These are phyloP conservation scores for Odobenus rosmarus DNA, from an alignment of 2,113 vertebrate genomes.

Conservation along the genomic window DNA sequence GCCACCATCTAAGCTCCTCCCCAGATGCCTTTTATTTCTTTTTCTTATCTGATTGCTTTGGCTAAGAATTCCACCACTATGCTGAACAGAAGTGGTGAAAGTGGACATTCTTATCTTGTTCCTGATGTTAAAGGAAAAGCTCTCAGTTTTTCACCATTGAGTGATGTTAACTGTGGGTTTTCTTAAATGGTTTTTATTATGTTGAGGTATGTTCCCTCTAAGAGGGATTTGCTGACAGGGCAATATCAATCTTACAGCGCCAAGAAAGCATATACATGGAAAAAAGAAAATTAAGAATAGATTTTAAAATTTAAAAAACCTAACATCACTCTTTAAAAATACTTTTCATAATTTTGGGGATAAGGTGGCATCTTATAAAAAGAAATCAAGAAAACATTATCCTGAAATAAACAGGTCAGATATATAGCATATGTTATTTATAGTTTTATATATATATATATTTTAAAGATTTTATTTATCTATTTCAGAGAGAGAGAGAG, in stretches of 20 bases:
- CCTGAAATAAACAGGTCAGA: background rate
- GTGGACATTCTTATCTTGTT: background rate
- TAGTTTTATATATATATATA: background rate
- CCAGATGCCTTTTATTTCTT: background rate
- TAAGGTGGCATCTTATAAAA: background rate
- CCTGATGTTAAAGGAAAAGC: background rate
- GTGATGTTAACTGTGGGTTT: background rate
- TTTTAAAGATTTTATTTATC: background rate
- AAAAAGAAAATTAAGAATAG: constrained; percentile 9
- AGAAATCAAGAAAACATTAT: background rate
- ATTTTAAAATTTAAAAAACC: background rate
- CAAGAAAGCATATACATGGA: background rate
- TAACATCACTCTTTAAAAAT: background rate
- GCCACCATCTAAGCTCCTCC: background rate
- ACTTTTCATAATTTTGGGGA: background rate
- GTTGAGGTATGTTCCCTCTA: background rate
- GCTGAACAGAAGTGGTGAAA: background rate
- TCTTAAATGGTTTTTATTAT: background rate
- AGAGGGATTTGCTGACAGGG: background rate
- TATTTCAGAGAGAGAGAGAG: too few relatives aligned
- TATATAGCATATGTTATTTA: background rate
- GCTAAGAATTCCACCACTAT: background rate
- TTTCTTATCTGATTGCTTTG: background rate
- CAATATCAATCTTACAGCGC: background rate
- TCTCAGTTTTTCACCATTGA: background rate